Conservation (phyloP, 1,140 invertebrate species). For the Zophobas atratus region DNA sequence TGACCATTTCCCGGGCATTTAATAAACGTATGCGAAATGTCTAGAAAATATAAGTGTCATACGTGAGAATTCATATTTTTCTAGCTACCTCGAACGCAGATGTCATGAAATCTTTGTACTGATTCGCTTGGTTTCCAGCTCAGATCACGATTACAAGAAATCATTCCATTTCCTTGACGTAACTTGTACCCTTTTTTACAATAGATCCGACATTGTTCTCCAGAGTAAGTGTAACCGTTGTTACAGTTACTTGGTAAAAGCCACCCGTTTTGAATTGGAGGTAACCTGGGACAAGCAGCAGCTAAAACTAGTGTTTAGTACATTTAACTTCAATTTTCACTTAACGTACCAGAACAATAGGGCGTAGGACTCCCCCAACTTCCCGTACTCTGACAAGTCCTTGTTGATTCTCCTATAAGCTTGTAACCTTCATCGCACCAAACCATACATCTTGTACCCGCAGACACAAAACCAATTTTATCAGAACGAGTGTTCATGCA, state of each 20-base stretch:
- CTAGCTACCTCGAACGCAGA: slow-evolving; percentile 58
- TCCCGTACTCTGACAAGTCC: slow-evolving; percentile 70
- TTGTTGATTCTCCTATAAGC: slow-evolving; percentile 70
- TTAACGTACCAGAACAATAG: slow-evolving; percentile 69
- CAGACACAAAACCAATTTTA: slow-evolving; percentile 52
- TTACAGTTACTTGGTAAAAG: slow-evolving; percentile 69
- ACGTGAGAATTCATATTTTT: slow-evolving; percentile 30
- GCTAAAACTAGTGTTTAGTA: slow-evolving; percentile 57
- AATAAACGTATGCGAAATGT: slow-evolving; percentile 72
- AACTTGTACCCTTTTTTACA: slow-evolving; percentile 67
- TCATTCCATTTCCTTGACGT: slow-evolving; percentile 39
- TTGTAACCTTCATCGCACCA: slow-evolving; percentile 71
- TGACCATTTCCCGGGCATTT: slow-evolving; percentile 73
- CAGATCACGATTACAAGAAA: slow-evolving; percentile 59
- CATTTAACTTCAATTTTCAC: slow-evolving; percentile 23
- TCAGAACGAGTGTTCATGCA: slow-evolving; percentile 50
- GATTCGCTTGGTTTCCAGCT: slow-evolving; percentile 63
- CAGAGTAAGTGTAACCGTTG: slow-evolving; percentile 65
- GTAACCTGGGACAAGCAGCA: slow-evolving; percentile 66
- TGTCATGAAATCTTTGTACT: slow-evolving; percentile 48
- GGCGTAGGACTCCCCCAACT: slow-evolving; percentile 71
- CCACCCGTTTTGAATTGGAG: slow-evolving; percentile 66
- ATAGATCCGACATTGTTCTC: slow-evolving; percentile 67
- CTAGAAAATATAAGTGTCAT: slow-evolving; percentile 56
- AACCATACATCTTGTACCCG: slow-evolving; percentile 73